A percentile compares a stretch with the other conserved stretches of the same genome.
Conservation (phyloP, 2,113 vertebrate genomes). For the Carassius carassius region DNA sequence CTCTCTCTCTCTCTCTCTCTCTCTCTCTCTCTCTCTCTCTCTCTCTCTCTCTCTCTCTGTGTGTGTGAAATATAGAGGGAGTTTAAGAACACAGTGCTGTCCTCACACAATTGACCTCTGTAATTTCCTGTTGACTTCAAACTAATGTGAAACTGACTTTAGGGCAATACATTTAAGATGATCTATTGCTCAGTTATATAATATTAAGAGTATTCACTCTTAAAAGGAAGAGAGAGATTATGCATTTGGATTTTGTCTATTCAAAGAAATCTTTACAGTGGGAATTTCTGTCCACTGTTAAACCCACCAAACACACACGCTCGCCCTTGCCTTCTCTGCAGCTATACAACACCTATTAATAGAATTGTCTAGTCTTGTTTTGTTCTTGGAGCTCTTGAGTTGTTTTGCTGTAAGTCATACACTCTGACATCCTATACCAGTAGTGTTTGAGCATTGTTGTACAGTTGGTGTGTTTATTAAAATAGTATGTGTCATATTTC, state of each 20-base stretch:
- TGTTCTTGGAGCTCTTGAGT: conserved; percentile 8
- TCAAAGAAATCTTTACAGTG: conserved; percentile 34
- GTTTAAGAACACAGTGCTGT: background rate
- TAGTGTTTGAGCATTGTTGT: conserved; percentile 9
- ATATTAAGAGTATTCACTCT: background rate
- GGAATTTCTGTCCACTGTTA: conserved; percentile 45
- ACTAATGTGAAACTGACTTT: conserved; percentile 20
- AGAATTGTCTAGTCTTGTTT: conserved; percentile 11
- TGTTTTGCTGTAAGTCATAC: conserved; percentile 28
- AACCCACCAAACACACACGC: background rate
- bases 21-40: no score
- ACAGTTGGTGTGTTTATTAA: conserved; percentile 15
- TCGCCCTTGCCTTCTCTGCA: background rate
- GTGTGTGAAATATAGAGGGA: background rate
- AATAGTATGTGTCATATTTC: conserved; percentile 20
- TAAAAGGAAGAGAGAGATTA: background rate
- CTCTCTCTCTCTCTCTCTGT: no score
- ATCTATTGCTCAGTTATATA: conserved; percentile 33
- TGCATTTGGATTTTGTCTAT: background rate
- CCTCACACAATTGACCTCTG: background rate
- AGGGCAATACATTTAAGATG: conserved; percentile 7
- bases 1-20: no score
- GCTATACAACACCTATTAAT: conserved; percentile 32
- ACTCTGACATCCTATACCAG: background rate
- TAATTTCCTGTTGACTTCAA: conserved; percentile 32